These are phyloP conservation scores for Craniophora ligustri DNA, from an alignment of 2,888 invertebrate species.

Conservation along the genomic window DNA sequence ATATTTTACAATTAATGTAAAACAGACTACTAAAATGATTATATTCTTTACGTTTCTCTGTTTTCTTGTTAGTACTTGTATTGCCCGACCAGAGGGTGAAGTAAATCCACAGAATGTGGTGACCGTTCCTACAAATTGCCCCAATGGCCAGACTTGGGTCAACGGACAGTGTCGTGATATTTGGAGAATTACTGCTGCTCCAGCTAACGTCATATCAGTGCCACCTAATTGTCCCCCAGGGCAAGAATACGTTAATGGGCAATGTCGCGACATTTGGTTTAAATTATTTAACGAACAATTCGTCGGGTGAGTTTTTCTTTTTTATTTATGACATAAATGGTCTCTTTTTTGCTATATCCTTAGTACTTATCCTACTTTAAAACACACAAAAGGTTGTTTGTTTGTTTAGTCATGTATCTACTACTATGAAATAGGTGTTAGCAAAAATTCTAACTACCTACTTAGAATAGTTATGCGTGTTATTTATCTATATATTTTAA, in stretches of 20 bases:
- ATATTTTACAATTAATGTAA: constrained; percentile 26
- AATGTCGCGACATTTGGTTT: constrained; percentile 42
- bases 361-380: no score
- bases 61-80: constrained; percentile 36
- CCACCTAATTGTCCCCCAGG: constrained; percentile 55
- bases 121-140: constrained; percentile 58
- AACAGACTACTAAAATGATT: constrained; percentile 35
- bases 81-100: constrained; percentile 40
- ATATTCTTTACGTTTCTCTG: constrained; percentile 37
- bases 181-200: constrained; percentile 21
- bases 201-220: constrained; percentile 50
- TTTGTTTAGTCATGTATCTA: no score
- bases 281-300: constrained; percentile 1
- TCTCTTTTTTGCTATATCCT: no score
- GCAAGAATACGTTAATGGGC: constrained; percentile 50
- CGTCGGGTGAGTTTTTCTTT: constrained; percentile 21
- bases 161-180: constrained; percentile 48
- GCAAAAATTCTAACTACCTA: no score
- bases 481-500: no score
- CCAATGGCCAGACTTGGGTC: constrained; percentile 45
- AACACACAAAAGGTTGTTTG: no score
- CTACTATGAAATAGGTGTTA: no score
- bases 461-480: no score
- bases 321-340: no score
- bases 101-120: constrained; percentile 50